Evolutionary conservation across 2,113 vertebrate species (phyloP).

Genomic region (Triplophysa siluroides): DNA sequence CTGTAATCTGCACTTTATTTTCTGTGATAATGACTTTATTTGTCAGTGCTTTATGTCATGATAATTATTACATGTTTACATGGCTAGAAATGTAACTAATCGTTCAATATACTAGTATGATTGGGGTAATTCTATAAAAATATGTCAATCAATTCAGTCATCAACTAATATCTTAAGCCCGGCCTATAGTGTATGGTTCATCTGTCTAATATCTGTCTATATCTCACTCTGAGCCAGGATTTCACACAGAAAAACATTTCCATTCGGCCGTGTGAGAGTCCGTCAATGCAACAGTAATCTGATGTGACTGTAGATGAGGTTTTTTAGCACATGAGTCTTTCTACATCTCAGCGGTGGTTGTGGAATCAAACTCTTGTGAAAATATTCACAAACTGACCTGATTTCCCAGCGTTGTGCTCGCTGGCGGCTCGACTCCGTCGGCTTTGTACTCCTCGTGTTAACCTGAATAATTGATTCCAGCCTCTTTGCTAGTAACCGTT

Average conservation of each 20-base stretch:
- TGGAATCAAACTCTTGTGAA: slow-evolving; percentile 63
- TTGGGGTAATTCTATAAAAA: too few relatives aligned
- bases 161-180: too few relatives aligned
- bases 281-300: not conserved
- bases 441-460: slow-evolving; percentile 71
- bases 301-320: not conserved
- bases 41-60: too few relatives aligned
- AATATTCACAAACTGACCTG: slow-evolving; percentile 72
- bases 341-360: slow-evolving; percentile 47
- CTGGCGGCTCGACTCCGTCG: slow-evolving; percentile 24
- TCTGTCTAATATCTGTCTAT: too few relatives aligned
- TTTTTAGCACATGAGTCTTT: slow-evolving; percentile 42
- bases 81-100: too few relatives aligned
- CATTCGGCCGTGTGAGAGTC: not conserved
- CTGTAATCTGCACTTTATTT: too few relatives aligned
- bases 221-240: not conserved
- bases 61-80: too few relatives aligned
- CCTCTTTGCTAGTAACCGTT: slow-evolving; percentile 43
- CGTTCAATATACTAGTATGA: too few relatives aligned
- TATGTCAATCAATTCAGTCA: too few relatives aligned
- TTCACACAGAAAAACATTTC: slow-evolving; percentile 14
- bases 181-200: too few relatives aligned
- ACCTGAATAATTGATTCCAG: slow-evolving; percentile 75
- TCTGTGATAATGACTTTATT: too few relatives aligned
- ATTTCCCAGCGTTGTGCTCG: slow-evolving; percentile 58